These are phyloP conservation scores for Tolypeutes matacus DNA, from an alignment of 2,797 vertebrate genomes.

Conservation along the genomic window DNA sequence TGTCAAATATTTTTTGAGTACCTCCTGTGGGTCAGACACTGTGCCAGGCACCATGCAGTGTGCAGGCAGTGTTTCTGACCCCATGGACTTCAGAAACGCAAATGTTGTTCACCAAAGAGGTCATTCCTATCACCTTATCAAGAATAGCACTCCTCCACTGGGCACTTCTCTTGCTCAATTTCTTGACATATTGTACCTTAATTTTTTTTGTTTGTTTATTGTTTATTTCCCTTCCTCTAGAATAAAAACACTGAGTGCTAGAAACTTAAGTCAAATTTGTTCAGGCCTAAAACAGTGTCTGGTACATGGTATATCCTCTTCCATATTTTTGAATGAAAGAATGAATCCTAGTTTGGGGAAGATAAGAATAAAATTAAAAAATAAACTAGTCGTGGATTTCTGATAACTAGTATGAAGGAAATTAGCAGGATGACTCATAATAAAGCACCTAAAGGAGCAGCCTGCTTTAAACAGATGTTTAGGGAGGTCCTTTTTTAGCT, in stretches of 20 bases:
- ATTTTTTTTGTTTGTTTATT: no score
- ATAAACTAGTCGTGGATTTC: background rate
- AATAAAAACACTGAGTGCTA: background rate
- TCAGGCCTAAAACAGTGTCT: background rate
- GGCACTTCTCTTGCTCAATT: no score
- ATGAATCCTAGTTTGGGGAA: background rate
- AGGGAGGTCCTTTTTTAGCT: background rate
- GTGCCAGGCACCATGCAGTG: no score
- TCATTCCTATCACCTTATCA: no score
- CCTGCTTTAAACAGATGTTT: background rate
- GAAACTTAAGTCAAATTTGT: background rate
- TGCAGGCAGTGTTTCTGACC: no score
- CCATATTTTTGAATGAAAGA: constrained; percentile 32
- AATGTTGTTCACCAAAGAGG: no score
- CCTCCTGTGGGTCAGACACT: no score
- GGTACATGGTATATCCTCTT: background rate
- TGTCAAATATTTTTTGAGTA: no score
- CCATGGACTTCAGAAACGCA: no score
- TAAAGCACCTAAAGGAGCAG: background rate
- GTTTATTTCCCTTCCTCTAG: background rate
- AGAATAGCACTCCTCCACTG: no score
- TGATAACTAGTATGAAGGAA: background rate
- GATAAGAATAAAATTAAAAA: background rate
- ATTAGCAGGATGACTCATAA: background rate
- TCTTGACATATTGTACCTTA: no score